Evolutionary conservation across 1,140 invertebrate species (phyloP).

Genomic region (Dryas iulia): DNA sequence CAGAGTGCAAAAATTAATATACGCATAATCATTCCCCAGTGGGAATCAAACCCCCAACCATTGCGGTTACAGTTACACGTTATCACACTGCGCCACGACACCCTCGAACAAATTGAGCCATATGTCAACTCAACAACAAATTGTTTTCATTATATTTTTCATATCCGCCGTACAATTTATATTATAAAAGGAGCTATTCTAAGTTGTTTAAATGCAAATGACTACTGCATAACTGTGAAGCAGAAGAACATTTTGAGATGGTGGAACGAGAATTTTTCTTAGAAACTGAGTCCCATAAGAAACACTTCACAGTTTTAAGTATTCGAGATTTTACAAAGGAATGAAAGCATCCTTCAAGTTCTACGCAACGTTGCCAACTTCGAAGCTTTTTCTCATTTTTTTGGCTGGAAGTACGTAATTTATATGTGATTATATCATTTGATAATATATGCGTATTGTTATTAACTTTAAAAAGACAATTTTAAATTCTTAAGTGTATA

Average conservation of each 20-base stretch:
- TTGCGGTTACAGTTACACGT: no score
- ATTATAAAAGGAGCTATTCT: neutral
- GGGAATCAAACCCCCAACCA: no score
- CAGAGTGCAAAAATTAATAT: no score
- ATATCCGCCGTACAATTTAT: neutral
- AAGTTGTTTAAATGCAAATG: neutral
- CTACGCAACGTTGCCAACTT: conserved; percentile 4
- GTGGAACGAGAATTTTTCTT: neutral
- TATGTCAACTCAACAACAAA: no score
- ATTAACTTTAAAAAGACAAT: no score
- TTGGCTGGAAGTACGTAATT: neutral
- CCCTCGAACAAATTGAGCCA: no score
- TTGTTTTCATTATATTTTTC: neutral
- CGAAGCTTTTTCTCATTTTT: neutral
- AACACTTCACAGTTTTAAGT: conserved; percentile 56
- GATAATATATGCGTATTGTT: no score
- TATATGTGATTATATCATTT: neutral
- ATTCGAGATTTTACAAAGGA: conserved; percentile 59
- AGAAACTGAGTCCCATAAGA: conserved; percentile 39
- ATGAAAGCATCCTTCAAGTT: conserved; percentile 24
- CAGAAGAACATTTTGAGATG: neutral
- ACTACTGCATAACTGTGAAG: neutral
- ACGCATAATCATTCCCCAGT: no score
- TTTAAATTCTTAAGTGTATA: no score
- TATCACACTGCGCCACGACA: no score